These are phyloP conservation scores for Habrosyne pyritoides DNA, from an alignment of 2,888 invertebrate genomes.

Conservation along the genomic window DNA sequence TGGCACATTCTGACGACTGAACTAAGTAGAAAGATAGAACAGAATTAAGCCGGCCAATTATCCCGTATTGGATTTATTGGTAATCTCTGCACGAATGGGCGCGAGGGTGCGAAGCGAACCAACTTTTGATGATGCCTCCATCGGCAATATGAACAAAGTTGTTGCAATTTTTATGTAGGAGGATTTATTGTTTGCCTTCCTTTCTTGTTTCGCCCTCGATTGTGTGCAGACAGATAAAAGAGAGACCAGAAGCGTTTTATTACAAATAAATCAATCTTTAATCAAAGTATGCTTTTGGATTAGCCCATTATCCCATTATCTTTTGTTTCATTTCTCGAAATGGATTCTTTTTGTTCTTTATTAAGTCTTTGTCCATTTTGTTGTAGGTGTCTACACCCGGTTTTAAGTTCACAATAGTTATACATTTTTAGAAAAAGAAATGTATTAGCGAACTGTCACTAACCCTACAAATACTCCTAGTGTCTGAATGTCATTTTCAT, in stretches of 20 bases:
- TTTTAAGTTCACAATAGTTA: no score
- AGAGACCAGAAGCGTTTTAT: slow-evolving; percentile 64
- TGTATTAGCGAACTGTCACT: no score
- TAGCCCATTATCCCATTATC: slow-evolving; percentile 41
- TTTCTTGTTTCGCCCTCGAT: slow-evolving; percentile 70
- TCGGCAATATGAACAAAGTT: slow-evolving; percentile 82
- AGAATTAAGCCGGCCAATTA: slow-evolving; percentile 84
- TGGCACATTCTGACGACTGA: slow-evolving; percentile 84
- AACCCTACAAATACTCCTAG: no score
- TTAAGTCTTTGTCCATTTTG: background rate
- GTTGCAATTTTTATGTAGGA: slow-evolving; percentile 82
- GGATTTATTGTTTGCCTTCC: slow-evolving; percentile 79
- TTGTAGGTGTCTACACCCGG: no score
- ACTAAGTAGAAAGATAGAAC: slow-evolving; percentile 84
- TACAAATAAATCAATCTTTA: slow-evolving; percentile 71
- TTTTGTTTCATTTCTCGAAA: slow-evolving; percentile 23
- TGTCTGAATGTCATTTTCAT: no score
- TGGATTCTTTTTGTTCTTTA: slow-evolving; percentile 13
- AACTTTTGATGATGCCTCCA: slow-evolving; percentile 83
- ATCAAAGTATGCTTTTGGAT: slow-evolving; percentile 58
- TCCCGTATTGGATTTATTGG: slow-evolving; percentile 85
- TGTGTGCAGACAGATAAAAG: slow-evolving; percentile 77
- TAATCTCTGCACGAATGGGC: slow-evolving; percentile 84
- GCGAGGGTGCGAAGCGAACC: slow-evolving; percentile 82
- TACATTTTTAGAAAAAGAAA: no score